Percentiles rank a stretch among this genome's conserved stretches.
Conservation (phyloP, 2,113 vertebrate genomes). For the Lepidiolamprologus cunningtoni region DNA sequence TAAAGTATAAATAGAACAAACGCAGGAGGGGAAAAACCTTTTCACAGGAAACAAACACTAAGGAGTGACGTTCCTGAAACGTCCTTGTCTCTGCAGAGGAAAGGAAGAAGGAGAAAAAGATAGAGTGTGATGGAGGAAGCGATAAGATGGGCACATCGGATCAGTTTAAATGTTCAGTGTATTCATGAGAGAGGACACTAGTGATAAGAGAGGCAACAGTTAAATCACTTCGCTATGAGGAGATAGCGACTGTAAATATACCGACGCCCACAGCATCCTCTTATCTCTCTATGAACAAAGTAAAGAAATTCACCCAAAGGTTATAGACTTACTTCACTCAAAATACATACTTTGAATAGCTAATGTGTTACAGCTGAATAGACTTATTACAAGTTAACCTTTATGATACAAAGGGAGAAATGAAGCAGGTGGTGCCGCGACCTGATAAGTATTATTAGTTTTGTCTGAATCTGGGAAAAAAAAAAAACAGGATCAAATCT, state of each 20-base stretch:
- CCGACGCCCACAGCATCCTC: background rate
- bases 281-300: slow-evolving; percentile 17
- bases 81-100: background rate
- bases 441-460: background rate
- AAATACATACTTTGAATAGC: background rate
- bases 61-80: background rate
- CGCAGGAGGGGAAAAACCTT: background rate
- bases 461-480: background rate
- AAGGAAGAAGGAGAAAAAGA: background rate
- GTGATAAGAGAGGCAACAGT: slow-evolving; percentile 15
- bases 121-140: background rate
- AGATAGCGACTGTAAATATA: slow-evolving; percentile 19
- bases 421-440: background rate
- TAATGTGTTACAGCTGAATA: background rate
- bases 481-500: accelerated
- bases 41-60: background rate
- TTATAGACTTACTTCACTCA: background rate
- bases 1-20: background rate
- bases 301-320: background rate
- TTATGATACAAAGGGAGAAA: accelerated
- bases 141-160: background rate
- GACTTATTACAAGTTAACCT: background rate
- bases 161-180: slow-evolving; percentile 8
- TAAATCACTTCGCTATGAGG: background rate
- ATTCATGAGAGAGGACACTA: background rate